Conservation (phyloP, 2,797 vertebrate genomes). For the Rhynchotus rufescens region DNA sequence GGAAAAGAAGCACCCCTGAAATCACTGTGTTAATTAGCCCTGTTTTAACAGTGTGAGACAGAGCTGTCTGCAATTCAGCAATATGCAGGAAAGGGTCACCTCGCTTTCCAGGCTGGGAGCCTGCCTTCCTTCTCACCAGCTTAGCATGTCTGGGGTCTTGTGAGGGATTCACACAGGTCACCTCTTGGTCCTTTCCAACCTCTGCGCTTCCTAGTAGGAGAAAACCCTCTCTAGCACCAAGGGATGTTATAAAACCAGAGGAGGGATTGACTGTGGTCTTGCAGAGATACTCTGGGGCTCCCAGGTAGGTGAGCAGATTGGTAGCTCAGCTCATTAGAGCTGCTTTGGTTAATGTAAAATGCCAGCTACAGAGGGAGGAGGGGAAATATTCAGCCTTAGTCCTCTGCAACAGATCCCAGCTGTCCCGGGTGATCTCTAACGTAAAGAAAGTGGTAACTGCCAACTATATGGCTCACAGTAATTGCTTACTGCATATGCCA, state of each 20-base stretch:
- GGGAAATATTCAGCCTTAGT: slow-evolving; percentile 51
- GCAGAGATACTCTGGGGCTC: neutral
- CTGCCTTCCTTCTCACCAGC: neutral
- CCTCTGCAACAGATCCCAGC: slow-evolving; percentile 65
- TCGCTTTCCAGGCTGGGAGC: neutral
- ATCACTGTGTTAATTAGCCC: neutral
- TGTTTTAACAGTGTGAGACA: neutral
- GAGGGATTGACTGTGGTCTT: neutral
- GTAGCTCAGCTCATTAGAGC: neutral
- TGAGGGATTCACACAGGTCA: neutral
- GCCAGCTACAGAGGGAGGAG: neutral
- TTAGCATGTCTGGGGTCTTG: too few species aligned
- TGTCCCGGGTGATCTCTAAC: slow-evolving; percentile 70
- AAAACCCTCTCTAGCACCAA: neutral
- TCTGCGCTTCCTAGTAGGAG: neutral
- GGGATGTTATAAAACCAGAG: neutral
- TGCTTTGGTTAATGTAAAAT: slow-evolving; percentile 8
- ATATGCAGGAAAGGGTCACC: neutral
- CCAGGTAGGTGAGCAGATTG: neutral
- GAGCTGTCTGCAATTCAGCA: neutral
- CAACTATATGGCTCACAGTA: slow-evolving; percentile 43
- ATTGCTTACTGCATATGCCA: slow-evolving; percentile 72
- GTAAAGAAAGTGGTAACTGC: slow-evolving; percentile 71
- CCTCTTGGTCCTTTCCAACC: too few species aligned
- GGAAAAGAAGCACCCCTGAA: neutral